phyloP scores from a whole-genome alignment of 2,888 invertebrate species.

The Chymomyza caudatula region DNA sequence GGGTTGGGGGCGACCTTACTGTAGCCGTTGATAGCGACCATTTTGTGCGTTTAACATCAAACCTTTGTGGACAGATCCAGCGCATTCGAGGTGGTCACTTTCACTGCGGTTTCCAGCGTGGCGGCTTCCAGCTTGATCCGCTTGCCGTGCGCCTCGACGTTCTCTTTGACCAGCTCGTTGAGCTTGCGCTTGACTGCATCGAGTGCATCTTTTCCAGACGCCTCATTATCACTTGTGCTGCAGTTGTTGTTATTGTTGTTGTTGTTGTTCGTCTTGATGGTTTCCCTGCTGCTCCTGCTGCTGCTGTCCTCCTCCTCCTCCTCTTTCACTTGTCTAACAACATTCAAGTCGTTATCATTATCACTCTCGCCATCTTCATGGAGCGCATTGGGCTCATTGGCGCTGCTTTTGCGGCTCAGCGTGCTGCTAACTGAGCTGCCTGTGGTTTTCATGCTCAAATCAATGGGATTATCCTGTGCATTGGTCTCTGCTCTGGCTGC shows the following conservation, averaged over 20 bases:
- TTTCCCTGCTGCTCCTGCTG: slow-evolving; percentile 31
- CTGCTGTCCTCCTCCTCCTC: slow-evolving; percentile 28
- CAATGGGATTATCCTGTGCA: slow-evolving; percentile 87
- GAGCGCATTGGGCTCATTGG: slow-evolving; percentile 51
- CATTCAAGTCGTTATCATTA: slow-evolving; percentile 20
- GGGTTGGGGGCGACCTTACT: neutral
- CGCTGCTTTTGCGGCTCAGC: slow-evolving; percentile 64
- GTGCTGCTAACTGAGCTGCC: slow-evolving; percentile 78
- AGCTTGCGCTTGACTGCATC: slow-evolving; percentile 41
- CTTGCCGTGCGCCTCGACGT: slow-evolving; percentile 39
- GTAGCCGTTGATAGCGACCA: neutral
- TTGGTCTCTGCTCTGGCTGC: slow-evolving; percentile 73
- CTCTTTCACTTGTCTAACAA: neutral
- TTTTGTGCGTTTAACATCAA: slow-evolving; percentile 68
- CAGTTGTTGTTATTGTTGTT: slow-evolving; percentile 44
- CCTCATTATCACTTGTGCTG: slow-evolving; percentile 48
- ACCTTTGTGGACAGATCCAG: slow-evolving; percentile 83
- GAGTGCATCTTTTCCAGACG: slow-evolving; percentile 31
- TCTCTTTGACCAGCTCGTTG: slow-evolving; percentile 47
- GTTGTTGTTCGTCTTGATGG: slow-evolving; percentile 39
- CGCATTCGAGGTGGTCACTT: slow-evolving; percentile 66
- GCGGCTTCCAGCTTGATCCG: slow-evolving; percentile 48
- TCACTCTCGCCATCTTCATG: slow-evolving; percentile 58
- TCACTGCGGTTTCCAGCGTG: slow-evolving; percentile 22
- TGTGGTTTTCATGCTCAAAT: slow-evolving; percentile 85